Evolutionary conservation across 2,888 invertebrate species (phyloP).

Genomic region (Temnothorax unifasciatus): DNA sequence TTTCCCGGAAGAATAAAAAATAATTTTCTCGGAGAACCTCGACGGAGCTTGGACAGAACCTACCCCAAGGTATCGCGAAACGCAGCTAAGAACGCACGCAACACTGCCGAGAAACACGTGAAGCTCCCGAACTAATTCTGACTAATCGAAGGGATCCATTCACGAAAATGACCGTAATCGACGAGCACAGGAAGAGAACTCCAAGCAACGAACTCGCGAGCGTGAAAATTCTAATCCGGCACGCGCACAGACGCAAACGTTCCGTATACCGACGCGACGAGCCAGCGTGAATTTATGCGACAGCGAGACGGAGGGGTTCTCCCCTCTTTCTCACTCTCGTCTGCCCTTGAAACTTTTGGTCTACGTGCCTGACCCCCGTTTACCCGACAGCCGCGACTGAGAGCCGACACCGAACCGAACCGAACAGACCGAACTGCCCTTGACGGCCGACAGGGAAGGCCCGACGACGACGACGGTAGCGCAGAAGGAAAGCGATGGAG

Average conservation of each 20-base stretch:
- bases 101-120: background rate
- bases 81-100: background rate
- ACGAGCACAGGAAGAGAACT: background rate
- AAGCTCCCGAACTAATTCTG: background rate
- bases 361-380: conserved; percentile 76
- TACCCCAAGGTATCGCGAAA: conserved; percentile 17
- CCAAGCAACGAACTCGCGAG: background rate
- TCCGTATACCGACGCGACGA: background rate
- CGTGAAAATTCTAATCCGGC: background rate
- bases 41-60: background rate
- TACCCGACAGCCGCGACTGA: conserved; percentile 60
- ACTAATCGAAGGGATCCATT: background rate
- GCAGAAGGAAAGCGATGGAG: conserved; percentile 52
- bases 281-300: conserved; percentile 55
- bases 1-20: background rate
- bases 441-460: conserved; percentile 71
- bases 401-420: background rate
- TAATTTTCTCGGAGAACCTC: background rate
- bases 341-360: conserved; percentile 76
- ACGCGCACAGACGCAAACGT: background rate
- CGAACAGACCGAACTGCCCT: conserved; percentile 71
- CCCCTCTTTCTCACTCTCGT: conserved; percentile 42
- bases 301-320: conserved; percentile 45
- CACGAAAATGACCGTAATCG: background rate
- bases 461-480: conserved; percentile 65